Base-by-base conservation (phyloP, 2,113 vertebrate species). In the Tricholaema leucomelas region DNA sequence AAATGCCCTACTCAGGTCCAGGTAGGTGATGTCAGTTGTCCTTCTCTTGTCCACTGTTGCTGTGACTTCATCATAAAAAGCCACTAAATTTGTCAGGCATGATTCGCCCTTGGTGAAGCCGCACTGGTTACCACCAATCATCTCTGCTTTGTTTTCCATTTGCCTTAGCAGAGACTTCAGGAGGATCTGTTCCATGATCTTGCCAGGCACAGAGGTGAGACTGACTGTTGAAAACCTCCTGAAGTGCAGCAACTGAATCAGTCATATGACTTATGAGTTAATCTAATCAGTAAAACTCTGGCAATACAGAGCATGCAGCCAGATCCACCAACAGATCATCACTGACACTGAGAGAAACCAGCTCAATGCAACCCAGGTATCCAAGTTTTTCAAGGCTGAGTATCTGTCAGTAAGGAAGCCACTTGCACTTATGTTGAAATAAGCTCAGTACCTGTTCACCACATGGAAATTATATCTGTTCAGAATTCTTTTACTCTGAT, bases 301-400 rank as follows among this genome's bases (percentile, higher is more conserved):
- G 73, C 54, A 92, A 72, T 71, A 93, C 66, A 63, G 56, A 79
- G 54, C 21, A 71, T 7, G 56, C 38, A 55, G 86, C 63, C 89
- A 91, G 75, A 96, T 93, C 78, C 80, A 92, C 90, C 83, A 93
- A 87, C 83, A 91, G 94, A 94, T 91, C 54, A 81, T 70, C 81
- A 52, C 76, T 95, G 94, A 88, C 75, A 91, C 88, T 87, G 92
- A 82, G 54, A 93, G 60, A 96, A 95, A 91, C 60, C 87, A 65
- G 27, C 35, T 61, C 90, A 93, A 93, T 93, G 89, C 96, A 96
- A 90, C 38, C 93, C 93, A 91, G 72, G 33, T 40, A 75, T 82
- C 85, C 75, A 54, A 50, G 61, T 59, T 59, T 84, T 86, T 48
- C 63, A 85, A 93, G 92, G 70, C 93, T 79, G 95, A 97, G 48